A percentile compares a stretch with the other conserved stretches of the same genome.
Conservation (phyloP, 1,140 invertebrate species). For the Drosophila subpulchrella region DNA sequence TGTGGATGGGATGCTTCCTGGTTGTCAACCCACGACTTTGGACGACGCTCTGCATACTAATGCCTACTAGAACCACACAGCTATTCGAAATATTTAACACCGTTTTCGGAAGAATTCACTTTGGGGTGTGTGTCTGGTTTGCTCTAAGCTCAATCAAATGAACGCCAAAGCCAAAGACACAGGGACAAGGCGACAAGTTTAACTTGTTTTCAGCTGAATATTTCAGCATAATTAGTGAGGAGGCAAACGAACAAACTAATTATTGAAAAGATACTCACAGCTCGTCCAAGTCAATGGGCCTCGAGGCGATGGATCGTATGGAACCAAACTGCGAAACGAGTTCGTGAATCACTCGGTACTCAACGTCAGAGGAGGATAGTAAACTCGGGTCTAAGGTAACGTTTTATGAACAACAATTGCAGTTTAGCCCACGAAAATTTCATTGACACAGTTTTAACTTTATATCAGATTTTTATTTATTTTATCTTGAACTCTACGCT, state of each 20-base stretch:
- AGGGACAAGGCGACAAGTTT: conserved; percentile 54
- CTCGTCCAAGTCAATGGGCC: conserved; percentile 24
- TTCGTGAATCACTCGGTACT: conserved; percentile 57
- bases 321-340: conserved; percentile 48
- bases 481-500: conserved; percentile 8
- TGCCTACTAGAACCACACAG: conserved; percentile 32
- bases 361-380: conserved; percentile 1
- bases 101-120: conserved; percentile 37
- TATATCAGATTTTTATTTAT: conserved; percentile 20
- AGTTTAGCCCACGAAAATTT: conserved; percentile 69
- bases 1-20: conserved; percentile 57
- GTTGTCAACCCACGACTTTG: conserved; percentile 24
- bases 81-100: conserved; percentile 74
- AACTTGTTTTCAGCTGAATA: conserved; percentile 65
- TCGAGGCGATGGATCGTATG: conserved; percentile 17
- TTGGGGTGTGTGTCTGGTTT: conserved; percentile 24
- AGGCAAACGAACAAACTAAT: conserved; percentile 57
- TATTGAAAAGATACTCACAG: conserved; percentile 45
- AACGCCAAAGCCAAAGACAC: conserved; percentile 19
- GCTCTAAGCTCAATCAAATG: conserved; percentile 43
- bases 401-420: conserved; percentile 58
- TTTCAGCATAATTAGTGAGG: conserved; percentile 56
- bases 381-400: conserved; percentile 18
- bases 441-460: conserved; percentile 73
- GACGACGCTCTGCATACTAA: conserved; percentile 70